Conservation (phyloP, 1,140 invertebrate species). For the Bombus haemorrhoidalis region DNA sequence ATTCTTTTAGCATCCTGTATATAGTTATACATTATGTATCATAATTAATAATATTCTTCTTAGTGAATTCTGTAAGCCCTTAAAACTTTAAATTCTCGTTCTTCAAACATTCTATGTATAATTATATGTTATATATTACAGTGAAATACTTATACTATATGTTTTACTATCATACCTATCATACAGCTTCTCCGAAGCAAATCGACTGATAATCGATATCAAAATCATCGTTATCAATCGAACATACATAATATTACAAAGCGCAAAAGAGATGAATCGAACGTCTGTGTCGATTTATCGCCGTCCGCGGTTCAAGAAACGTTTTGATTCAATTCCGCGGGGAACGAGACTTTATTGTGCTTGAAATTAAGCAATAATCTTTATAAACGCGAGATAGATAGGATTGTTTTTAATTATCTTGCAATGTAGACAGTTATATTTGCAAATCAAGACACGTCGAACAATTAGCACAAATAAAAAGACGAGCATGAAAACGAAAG, state of each 20-base stretch:
- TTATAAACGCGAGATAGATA: background rate
- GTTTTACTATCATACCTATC: background rate
- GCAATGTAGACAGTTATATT: background rate
- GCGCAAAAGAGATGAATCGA: background rate
- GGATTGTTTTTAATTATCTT: background rate
- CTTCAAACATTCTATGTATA: background rate
- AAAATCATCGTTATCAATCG: background rate
- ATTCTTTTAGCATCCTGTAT: too few relatives aligned
- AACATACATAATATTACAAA: background rate
- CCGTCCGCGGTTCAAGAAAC: background rate
- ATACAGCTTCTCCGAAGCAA: too few relatives aligned
- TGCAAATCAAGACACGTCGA: background rate
- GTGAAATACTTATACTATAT: background rate
- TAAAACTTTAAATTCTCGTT: background rate
- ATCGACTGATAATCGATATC: background rate
- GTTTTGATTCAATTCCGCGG: conserved; percentile 6
- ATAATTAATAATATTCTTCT: background rate
- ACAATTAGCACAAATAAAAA: background rate
- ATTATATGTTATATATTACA: background rate
- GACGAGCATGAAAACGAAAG: background rate
- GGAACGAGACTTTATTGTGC: background rate
- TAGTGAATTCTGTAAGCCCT: background rate
- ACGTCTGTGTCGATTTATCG: background rate
- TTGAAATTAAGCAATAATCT: conserved; percentile 3
- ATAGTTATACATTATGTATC: too few relatives aligned